phyloP scores from a whole-genome alignment of 23 tunicate genomes.

The Diplosoma virens region DNA sequence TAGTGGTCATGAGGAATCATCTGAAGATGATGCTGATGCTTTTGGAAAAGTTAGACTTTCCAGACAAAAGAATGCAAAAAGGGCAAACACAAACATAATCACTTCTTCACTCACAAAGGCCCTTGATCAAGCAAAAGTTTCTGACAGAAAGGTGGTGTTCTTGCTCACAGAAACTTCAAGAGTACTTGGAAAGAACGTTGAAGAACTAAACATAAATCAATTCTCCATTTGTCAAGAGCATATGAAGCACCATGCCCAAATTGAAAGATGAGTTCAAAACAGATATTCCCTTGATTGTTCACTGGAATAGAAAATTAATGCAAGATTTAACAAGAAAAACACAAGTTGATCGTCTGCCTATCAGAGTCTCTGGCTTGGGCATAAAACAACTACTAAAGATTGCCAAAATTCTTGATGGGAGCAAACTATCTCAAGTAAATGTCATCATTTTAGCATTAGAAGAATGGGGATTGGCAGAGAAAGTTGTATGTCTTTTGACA shows the following conservation, averaged over 20 bases:
- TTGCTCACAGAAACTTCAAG: slow-evolving; percentile 10
- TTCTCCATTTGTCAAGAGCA: slow-evolving; percentile 9
- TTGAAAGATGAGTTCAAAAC: slow-evolving; percentile 31
- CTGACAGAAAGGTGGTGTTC: slow-evolving; percentile 15
- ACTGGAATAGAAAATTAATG: slow-evolving; percentile 22
- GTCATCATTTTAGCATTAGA: slow-evolving; percentile 14
- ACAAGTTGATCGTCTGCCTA: slow-evolving; percentile 6
- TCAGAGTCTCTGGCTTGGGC: slow-evolving; percentile 18
- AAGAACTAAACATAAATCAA: slow-evolving; percentile 20
- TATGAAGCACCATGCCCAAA: slow-evolving; percentile 11
- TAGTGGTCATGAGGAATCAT: slow-evolving; percentile 11
- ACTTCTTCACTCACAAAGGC: neutral
- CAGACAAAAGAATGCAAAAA: neutral
- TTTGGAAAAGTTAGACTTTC: slow-evolving; percentile 15
- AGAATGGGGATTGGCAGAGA: slow-evolving; percentile 11
- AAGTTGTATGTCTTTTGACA: slow-evolving; percentile 15
- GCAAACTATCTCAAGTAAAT: slow-evolving; percentile 4
- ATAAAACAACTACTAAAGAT: slow-evolving; percentile 11
- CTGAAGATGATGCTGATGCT: slow-evolving; percentile 19
- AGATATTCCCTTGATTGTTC: no score
- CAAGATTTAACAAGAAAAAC: slow-evolving; percentile 21
- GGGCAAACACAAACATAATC: neutral
- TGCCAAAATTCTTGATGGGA: slow-evolving; percentile 23
- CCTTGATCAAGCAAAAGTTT: slow-evolving; percentile 18
- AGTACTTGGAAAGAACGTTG: neutral